Conservation (phyloP, 2,888 invertebrate genomes). For the Panopea generosa region DNA sequence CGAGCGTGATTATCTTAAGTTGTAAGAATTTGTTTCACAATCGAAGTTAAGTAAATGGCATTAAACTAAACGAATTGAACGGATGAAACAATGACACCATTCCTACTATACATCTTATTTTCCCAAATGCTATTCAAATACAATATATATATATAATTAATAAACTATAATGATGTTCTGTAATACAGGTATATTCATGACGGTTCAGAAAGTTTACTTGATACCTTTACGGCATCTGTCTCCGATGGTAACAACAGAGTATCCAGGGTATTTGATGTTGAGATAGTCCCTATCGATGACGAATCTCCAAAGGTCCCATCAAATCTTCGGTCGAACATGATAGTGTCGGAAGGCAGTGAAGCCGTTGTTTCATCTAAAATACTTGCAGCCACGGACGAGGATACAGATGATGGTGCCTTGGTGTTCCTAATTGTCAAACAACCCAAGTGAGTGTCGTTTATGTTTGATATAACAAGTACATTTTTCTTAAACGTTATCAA, state of each 20-base stretch:
- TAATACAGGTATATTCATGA: slow-evolving; percentile 84
- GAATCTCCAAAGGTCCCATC: slow-evolving; percentile 79
- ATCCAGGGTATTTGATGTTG: slow-evolving; percentile 80
- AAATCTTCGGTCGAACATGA: slow-evolving; percentile 77
- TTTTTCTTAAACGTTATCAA: too few relatives aligned
- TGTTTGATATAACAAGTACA: not conserved
- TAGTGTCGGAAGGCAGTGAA: slow-evolving; percentile 83
- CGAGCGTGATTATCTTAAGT: too few relatives aligned
- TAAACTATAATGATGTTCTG: too few relatives aligned
- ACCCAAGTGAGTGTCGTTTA: slow-evolving; percentile 67
- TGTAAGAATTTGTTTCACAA: too few relatives aligned
- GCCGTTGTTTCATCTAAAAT: slow-evolving; percentile 78
- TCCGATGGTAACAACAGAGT: slow-evolving; percentile 82
- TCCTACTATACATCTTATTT: too few relatives aligned
- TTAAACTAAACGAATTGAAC: too few relatives aligned
- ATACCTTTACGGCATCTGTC: slow-evolving; percentile 81
- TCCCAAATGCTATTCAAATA: slow-evolving; percentile 2
- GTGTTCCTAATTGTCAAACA: slow-evolving; percentile 83
- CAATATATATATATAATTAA: not conserved
- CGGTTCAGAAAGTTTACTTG: slow-evolving; percentile 82
- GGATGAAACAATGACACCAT: too few relatives aligned
- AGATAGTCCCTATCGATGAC: slow-evolving; percentile 82
- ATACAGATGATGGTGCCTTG: slow-evolving; percentile 80
- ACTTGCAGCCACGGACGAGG: slow-evolving; percentile 83
- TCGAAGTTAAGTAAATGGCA: too few relatives aligned